phyloP scores from a whole-genome alignment of 2,797 vertebrate genomes.

The Pipistrellus nathusii region DNA sequence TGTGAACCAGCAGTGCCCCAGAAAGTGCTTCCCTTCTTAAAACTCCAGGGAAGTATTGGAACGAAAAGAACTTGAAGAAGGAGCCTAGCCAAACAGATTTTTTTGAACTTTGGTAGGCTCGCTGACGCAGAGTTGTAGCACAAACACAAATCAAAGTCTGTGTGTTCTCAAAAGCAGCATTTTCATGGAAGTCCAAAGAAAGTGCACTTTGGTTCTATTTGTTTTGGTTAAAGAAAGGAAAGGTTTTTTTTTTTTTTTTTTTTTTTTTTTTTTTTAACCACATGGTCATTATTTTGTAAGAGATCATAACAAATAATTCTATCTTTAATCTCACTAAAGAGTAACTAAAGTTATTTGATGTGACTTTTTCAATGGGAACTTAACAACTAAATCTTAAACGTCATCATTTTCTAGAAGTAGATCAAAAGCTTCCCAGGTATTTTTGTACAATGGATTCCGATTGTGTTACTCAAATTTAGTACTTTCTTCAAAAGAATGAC shows the following conservation, averaged over 20 bases:
- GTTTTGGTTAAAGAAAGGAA: slow-evolving; percentile 62
- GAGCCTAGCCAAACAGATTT: slow-evolving; percentile 53
- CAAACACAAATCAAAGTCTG: slow-evolving; percentile 67
- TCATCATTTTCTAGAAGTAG: slow-evolving; percentile 14
- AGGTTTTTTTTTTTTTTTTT: slow-evolving; percentile 69
- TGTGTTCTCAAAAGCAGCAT: slow-evolving; percentile 51
- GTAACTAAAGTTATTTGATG: slow-evolving; percentile 22
- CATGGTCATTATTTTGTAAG: slow-evolving; percentile 28
- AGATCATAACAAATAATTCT: slow-evolving; percentile 43
- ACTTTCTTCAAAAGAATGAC: slow-evolving; percentile 3
- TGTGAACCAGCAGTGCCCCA: slow-evolving; percentile 58
- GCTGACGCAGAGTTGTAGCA: slow-evolving; percentile 46
- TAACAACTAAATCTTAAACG: slow-evolving; percentile 20
- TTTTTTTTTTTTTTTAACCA: slow-evolving; percentile 62
- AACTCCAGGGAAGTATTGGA: slow-evolving; percentile 69
- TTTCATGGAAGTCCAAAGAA: slow-evolving; percentile 64
- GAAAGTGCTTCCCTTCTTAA: slow-evolving; percentile 67
- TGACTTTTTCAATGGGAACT: slow-evolving; percentile 53
- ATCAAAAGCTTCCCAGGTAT: slow-evolving; percentile 35
- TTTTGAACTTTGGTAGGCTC: slow-evolving; percentile 40
- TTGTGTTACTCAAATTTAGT: neutral
- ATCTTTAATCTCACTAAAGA: slow-evolving; percentile 59
- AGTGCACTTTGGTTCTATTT: slow-evolving; percentile 63
- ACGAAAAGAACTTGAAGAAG: slow-evolving; percentile 68
- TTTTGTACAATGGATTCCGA: slow-evolving; percentile 51